Base-by-base conservation (phyloP, 2,888 invertebrate species). In the Drosophila anomalipes region DNA sequence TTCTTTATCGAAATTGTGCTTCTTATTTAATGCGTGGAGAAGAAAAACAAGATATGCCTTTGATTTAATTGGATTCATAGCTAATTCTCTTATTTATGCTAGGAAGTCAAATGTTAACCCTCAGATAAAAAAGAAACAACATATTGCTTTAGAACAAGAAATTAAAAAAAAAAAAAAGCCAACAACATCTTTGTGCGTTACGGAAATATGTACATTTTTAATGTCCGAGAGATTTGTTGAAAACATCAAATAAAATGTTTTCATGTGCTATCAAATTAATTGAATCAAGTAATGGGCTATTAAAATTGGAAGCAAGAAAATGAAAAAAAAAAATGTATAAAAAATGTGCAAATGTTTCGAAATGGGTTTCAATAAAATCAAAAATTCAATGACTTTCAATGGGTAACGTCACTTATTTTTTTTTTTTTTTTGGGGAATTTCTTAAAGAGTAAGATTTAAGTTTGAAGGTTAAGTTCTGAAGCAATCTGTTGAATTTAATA, bases 171-270 rank as follows among this genome's bases (percentile, higher is more conserved):
- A 5, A n/a, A 30, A n/a, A 37, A 19, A 22, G 22, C 26, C 19
- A 14, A n/a, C 16, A 22, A 62, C 28, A 54, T 52, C 32, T 60
- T 63, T 47, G n/a, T 62, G 54, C 33, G 12, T 54, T 70, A 39
- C 53, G 41, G 19, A 59, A 68, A 84, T 61, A 69, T 71, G 56
- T 54, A 54, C 14, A 65, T 61, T 74, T 22, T 69, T 70, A 53
- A 72, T 77, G 80, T 60, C 60, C 33, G 57, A 59, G 64, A 78
- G 72, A 85, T 77, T 83, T 72, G 66, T 60, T 60, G 56, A 75
- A 70, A 77, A 85, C 75, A 75, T 87, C 69, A 76, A 80, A 85
- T 79, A 71, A 89, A 79, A 81, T 79, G 54, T 77, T 86, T 63
- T 51, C 62, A 76, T 60, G 66, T 49, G 71, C 73, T 47, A 82